Evolutionary conservation across 1,140 invertebrate species (phyloP).

Genomic region (Drusus annulatus): DNA sequence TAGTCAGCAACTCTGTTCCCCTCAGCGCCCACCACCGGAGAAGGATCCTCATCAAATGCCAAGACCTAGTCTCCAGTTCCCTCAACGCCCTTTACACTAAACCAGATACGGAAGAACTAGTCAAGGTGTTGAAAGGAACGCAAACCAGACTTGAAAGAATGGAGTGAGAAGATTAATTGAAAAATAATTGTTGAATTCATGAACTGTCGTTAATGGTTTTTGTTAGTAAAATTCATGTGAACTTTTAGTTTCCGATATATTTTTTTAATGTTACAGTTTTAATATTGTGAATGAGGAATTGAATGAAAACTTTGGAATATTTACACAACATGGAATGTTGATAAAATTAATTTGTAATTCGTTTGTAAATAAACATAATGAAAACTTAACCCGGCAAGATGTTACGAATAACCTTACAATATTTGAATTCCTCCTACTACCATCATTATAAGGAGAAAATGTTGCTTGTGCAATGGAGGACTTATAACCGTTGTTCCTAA

Average conservation of each 20-base stretch:
- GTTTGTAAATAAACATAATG: conserved; percentile 28
- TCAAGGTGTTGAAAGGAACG: conserved; percentile 63
- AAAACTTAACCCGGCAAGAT: neutral
- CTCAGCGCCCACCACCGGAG: conserved; percentile 70
- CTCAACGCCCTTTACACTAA: conserved; percentile 79
- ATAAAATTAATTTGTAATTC: neutral
- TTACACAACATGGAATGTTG: conserved; percentile 5
- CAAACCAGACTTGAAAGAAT: conserved; percentile 64
- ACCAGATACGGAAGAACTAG: conserved; percentile 71
- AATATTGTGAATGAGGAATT: neutral
- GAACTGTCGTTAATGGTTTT: neutral
- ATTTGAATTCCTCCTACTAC: too few species aligned
- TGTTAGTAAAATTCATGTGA: conserved; percentile 10
- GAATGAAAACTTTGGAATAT: conserved; percentile 10
- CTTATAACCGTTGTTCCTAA: too few species aligned
- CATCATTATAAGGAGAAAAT: too few species aligned
- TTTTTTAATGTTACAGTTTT: conserved; percentile 26
- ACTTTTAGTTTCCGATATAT: conserved; percentile 1
- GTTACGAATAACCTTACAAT: too few species aligned
- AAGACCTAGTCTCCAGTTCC: conserved; percentile 78
- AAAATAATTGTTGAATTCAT: conserved; percentile 12
- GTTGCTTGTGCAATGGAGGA: too few species aligned
- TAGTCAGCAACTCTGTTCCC: conserved; percentile 70
- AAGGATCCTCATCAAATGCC: conserved; percentile 77
- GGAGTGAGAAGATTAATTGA: conserved; percentile 44